Conservation (phyloP, 1,140 invertebrate genomes). For the Papilio glaucus region DNA sequence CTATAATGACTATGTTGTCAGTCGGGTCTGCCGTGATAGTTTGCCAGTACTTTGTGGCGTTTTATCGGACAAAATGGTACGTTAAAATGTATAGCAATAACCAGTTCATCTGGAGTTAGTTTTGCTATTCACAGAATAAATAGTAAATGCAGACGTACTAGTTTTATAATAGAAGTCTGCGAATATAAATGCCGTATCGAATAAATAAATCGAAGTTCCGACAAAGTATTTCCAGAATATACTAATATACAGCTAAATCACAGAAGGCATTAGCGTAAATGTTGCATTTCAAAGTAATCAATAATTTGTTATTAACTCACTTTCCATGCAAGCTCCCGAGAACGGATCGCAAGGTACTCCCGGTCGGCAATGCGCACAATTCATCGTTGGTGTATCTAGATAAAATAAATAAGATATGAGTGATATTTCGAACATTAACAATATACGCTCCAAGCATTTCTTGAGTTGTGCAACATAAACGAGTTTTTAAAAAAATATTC, state of each 20-base stretch:
- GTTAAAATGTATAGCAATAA: constrained; percentile 73
- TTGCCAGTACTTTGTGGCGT: constrained; percentile 80
- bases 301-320: constrained; percentile 82
- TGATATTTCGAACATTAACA: too few relatives aligned
- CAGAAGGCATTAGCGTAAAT: constrained; percentile 39
- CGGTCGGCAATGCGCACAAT: constrained; percentile 89
- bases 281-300: constrained; percentile 11
- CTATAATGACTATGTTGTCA: constrained; percentile 55
- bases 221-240: constrained; percentile 24
- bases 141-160: constrained; percentile 66
- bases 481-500: too few relatives aligned
- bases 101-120: constrained; percentile 82
- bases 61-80: constrained; percentile 82
- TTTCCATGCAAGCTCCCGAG: constrained; percentile 91
- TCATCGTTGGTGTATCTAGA: constrained; percentile 61
- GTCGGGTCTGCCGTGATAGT: constrained; percentile 77
- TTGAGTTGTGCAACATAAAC: too few relatives aligned
- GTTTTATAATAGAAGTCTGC: constrained; percentile 72
- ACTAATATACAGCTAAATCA: constrained; percentile 36
- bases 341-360: constrained; percentile 89
- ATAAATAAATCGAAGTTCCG: constrained; percentile 47
- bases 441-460: too few relatives aligned
- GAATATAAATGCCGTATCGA: constrained; percentile 51
- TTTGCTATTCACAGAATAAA: constrained; percentile 76
- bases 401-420: constrained; percentile 35